Conservation (phyloP, 2,797 vertebrate species). For the Nannoperca australis region DNA sequence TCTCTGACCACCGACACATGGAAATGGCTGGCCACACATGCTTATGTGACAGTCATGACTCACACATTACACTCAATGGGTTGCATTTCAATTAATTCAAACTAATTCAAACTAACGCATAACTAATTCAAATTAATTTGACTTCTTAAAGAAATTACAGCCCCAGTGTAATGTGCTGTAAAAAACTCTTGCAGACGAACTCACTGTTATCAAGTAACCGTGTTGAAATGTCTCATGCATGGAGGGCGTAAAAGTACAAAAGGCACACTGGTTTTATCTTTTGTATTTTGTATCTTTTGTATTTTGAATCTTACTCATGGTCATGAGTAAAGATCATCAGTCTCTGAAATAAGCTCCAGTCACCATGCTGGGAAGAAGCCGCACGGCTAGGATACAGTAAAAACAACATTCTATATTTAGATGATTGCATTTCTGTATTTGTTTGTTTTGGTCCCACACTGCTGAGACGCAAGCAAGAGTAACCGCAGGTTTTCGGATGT, state of each 20-base stretch:
- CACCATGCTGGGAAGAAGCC: conserved; percentile 1
- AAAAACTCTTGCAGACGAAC: neutral
- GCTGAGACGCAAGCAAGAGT: conserved; percentile 12
- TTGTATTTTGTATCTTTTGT: neutral
- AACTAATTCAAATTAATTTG: neutral
- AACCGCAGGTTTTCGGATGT: conserved; percentile 19
- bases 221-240: neutral
- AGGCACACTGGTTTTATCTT: neutral
- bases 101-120: neutral
- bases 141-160: neutral
- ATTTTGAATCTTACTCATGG: neutral
- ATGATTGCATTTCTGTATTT: conserved; percentile 1
- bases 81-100: neutral
- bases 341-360: neutral
- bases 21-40: no score
- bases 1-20: no score
- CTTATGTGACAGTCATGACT: no score
- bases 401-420: conserved; percentile 4
- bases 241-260: neutral
- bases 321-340: neutral
- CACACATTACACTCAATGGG: neutral
- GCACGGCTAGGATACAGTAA: neutral
- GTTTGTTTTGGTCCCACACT: conserved; percentile 16
- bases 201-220: neutral
- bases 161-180: neutral